Percentiles rank a stretch among this genome's conserved stretches.
Evolutionary conservation across 2,888 invertebrate species (phyloP).

Genomic region (Morinoia aosen): DNA sequence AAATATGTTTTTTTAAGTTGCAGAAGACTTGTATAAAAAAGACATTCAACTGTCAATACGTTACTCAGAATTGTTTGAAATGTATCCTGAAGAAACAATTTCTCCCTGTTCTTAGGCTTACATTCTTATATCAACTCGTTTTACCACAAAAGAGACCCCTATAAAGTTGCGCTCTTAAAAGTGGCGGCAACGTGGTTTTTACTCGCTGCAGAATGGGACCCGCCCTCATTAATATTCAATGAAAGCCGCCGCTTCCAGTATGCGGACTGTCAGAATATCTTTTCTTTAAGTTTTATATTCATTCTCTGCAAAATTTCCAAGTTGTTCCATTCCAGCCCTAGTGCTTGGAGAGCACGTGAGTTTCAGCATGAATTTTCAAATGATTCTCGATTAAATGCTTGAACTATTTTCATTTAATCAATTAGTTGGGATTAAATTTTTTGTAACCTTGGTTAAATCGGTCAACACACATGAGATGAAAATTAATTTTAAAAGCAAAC

Average conservation of each 20-base stretch:
- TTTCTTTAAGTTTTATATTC: not conserved
- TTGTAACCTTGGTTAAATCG: not conserved
- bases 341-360: not conserved
- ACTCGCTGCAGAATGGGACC: not conserved
- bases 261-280: not conserved
- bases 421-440: not conserved
- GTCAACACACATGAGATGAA: not conserved
- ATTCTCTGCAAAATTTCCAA: not conserved
- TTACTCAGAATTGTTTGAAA: too few relatives aligned
- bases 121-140: not conserved
- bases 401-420: not conserved
- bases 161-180: not conserved
- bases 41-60: too few relatives aligned
- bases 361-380: not conserved
- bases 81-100: too few relatives aligned
- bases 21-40: too few relatives aligned
- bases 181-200: not conserved
- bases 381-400: not conserved
- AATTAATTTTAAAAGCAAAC: too few relatives aligned
- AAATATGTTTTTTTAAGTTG: too few relatives aligned
- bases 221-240: not conserved
- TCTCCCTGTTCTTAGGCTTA: not conserved
- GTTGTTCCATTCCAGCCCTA: not conserved
- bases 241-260: not conserved
- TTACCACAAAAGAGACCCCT: not conserved